Conservation (phyloP, 2,797 vertebrate species). For the Sandelia bainsii region DNA sequence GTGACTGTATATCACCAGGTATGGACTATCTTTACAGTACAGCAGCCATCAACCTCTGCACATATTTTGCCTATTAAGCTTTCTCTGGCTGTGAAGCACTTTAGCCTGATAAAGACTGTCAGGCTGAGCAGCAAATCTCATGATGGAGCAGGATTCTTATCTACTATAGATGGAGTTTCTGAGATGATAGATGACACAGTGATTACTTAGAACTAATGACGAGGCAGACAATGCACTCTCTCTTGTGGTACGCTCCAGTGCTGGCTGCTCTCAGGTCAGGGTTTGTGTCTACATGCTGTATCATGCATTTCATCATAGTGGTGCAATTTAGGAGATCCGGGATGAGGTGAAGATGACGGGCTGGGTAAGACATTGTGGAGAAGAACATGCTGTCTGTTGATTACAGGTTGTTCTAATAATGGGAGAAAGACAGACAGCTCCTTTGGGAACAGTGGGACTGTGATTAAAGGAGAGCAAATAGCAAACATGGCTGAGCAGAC, state of each 20-base stretch:
- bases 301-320: constrained; percentile 35
- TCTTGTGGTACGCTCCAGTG: constrained; percentile 20
- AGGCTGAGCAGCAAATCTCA: constrained; percentile 59
- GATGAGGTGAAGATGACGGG: constrained; percentile 33
- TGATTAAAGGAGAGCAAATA: constrained; percentile 49
- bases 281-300: constrained; percentile 34
- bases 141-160: constrained; percentile 70
- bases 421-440: constrained; percentile 33
- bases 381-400: constrained; percentile 31
- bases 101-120: constrained; percentile 65
- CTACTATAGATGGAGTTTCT: constrained; percentile 53
- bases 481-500: constrained; percentile 13
- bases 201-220: constrained; percentile 46
- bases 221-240: constrained; percentile 35
- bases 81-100: constrained; percentile 44
- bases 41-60: constrained; percentile 36
- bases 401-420: constrained; percentile 37
- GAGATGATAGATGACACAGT: constrained; percentile 48
- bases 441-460: constrained; percentile 30
- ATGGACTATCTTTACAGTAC: constrained; percentile 34
- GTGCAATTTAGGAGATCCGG: constrained; percentile 27
- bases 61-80: constrained; percentile 50
- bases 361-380: constrained; percentile 8
- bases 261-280: constrained; percentile 37
- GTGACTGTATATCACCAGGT: constrained; percentile 4